Evolutionary conservation across 2,113 vertebrate species (phyloP), one percentile per base, ranked within the genome.

Genomic region (Butastur rufipennis): DNA sequence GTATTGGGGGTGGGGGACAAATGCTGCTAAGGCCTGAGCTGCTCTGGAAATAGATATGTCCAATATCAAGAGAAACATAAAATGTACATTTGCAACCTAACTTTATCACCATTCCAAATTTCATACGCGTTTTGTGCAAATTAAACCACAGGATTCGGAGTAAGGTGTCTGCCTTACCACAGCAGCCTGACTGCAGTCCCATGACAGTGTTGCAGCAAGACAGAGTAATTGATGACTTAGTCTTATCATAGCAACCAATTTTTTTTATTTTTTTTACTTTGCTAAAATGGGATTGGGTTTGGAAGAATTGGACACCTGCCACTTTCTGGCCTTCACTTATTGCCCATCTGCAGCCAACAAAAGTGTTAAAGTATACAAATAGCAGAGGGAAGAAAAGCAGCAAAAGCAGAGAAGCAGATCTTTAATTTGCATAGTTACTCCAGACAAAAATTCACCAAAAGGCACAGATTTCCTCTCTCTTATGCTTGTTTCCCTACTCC

Each of bases 291-390:
- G 48, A 72, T 17, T 53, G 81, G 9, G 32, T 77, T 80, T 93
- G 52, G 72, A 78, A 92, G 65, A 43, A 88, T 48, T 87, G 88
- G 92, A 88, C 83, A 92, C 68, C 47, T 89, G 92, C 53, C 73
- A 79, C 59, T 96, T 96, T 93, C 52, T 61, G 86, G 84, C 90
- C 88, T 81, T 95, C 68, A 15, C 42, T 94, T 73, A 82, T 5
- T 68, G 87, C 71, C 93, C 88, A 95, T 94, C 87, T 96, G 87
- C 88, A 91, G 95, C 90, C 89, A 77, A 95, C 81, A 81, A 34
- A 88, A 84, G 77, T 81, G 86, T 86, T 88, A 43, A 95, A 96
- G 55, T 38, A 95, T 61, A 95, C 90, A 87, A 94, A 97, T 13
- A 90, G 70, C 58, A 91, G 36, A 89, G 34, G 75, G 80, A 86